Conservation (phyloP, 2,113 vertebrate species). For the Tragelaphus strepsiceros region DNA sequence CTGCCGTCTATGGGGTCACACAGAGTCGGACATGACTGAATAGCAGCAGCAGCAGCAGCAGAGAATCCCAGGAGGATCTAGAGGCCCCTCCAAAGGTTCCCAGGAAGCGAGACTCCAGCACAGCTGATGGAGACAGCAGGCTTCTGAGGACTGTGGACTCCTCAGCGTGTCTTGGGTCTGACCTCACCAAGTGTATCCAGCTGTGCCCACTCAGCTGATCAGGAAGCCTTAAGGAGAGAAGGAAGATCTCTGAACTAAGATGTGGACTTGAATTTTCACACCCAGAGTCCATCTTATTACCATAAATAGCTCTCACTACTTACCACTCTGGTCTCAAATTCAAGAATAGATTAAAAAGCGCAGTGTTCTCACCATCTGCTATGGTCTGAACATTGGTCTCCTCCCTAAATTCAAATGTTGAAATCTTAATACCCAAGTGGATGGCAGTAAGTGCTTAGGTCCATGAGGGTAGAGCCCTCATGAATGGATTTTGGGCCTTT, state of each 20-base stretch:
- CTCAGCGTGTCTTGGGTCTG: background rate
- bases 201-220: too few species aligned
- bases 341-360: background rate
- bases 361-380: background rate
- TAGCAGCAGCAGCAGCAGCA: background rate
- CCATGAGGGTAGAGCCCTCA: background rate
- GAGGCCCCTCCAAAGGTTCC: background rate
- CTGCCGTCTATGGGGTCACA: too few species aligned
- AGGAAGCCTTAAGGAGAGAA: background rate
- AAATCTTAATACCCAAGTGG: background rate
- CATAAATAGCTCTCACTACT: background rate
- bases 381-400: background rate
- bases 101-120: background rate
- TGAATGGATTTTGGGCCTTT: background rate
- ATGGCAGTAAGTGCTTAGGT: background rate
- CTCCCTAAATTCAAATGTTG: background rate
- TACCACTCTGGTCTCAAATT: background rate
- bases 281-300: background rate
- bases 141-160: background rate
- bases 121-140: background rate
- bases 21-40: too few species aligned
- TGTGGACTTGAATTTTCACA: background rate
- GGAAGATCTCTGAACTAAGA: background rate
- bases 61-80: background rate
- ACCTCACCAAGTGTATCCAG: background rate